Base-by-base conservation (phyloP, 2,113 vertebrate species). In the Grallaria varia region DNA sequence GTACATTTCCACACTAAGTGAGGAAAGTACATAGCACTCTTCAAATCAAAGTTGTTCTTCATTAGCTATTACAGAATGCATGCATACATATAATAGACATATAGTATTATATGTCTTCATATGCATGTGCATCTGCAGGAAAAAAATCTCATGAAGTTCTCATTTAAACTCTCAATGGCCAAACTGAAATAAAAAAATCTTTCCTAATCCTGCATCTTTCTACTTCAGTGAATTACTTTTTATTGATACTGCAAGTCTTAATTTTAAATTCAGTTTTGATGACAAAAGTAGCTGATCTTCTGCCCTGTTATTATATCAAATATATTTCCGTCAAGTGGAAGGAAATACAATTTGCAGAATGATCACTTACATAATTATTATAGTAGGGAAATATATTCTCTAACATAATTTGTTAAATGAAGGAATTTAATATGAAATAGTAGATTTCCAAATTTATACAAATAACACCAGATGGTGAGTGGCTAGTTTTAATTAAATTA, bases 401-500 rank as follows among this genome's bases (percentile, higher is more conserved):
- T 94, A 97, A 96, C 88, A 95, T 93, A 95, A 97, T 97, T 97
- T 94, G 97, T 97, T 96, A 98, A 97, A 98, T 87, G 93, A 85
- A 97, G 50, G 85, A 96, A 96, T 97, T 97, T 96, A 92, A 96
- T 95, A 95, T 60, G 92, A 97, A 98, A 98, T 97, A 95, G 94
- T 97, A 96, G 96, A 98, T 98, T 97, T 95, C 96, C 96, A 97
- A 97, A 98, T 98, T 97, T 96, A 93, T 91, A 98, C 94, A 97
- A 97, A 98, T 98, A 98, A 98, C 94, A 97, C 94, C 98, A 98
- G 97, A 98, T 98, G 98, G 98, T 91, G 97, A 97, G 78, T 86
- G 97, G 95, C 92, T 97, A 97, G 73, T 97, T 98, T 98, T 98
- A 98, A 98, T 98, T 98, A 97, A 98, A 98, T 98, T 98, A 98